Evolutionary conservation across 2,113 vertebrate genomes (phyloP), one percentile per base, ranked within the genome.

Genomic region (Gallinago media): DNA sequence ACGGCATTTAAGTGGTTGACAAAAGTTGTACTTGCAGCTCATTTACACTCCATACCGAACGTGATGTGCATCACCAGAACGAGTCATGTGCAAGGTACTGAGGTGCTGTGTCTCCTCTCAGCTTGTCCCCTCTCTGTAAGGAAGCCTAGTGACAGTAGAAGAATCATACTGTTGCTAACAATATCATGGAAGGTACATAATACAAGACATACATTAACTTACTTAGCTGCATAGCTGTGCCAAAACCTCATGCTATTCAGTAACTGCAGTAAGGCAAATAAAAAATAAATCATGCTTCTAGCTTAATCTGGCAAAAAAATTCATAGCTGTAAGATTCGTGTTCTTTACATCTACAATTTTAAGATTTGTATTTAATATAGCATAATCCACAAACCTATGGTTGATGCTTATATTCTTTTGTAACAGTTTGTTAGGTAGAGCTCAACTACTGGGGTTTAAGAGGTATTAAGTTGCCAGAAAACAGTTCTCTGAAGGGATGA

Each of bases 31-130:
- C 27, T 46, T 84, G 54, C 16, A 47, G n/a, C 40, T 50, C 8
- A 2, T 4, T 61, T 34, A 15, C 7, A 14, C 14, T 46, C 27
- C 46, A 7, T 54, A 26, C 34, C 0, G 0, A 36, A 25, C 0
- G 2, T 4, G 9, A 21, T 46, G 25, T 0, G 0, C 0, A 2
- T 26, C 44, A 74, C n/a, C 29, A 62, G 59, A 62, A 27, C 18
- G 6, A 44, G 40, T 62, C 19, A 5, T 2, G 23, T 67, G 58
- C 18, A 26, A 40, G 44, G 19, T 31, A 9, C 6, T 25, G 40
- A 42, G 32, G 23, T 18, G 23, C 32, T 17, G n/a, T 26, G 23
- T 29, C n/a, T 71, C 8, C 18, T 56, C n/a, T 47, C 3, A 2
- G 12, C 20, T 61, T 52, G 26, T 34, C 52, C 26, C n/a, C 26